Conservation (phyloP, 2,797 vertebrate species). For the Benthosema pterotum region DNA sequence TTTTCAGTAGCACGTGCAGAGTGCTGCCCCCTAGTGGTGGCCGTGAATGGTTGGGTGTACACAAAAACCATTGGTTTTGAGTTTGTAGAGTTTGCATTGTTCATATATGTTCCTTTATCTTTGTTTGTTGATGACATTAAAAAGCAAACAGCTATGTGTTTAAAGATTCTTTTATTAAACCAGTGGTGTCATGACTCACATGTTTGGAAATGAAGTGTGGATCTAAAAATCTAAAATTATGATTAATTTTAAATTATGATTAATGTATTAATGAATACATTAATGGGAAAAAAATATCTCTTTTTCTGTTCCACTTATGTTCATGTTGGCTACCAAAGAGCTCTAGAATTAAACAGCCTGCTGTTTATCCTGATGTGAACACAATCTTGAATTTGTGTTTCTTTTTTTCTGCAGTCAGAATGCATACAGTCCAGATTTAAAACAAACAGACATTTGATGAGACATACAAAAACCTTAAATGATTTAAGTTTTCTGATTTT, state of each 20-base stretch:
- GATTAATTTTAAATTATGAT: conserved; percentile 68
- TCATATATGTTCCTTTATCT: conserved; percentile 58
- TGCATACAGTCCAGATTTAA: conserved; percentile 22
- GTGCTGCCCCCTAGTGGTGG: conserved; percentile 44
- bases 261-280: no score
- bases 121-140: conserved; percentile 51
- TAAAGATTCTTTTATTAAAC: conserved; percentile 83
- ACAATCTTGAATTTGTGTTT: conserved; percentile 49
- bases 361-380: conserved; percentile 68
- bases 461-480: conserved; percentile 39
- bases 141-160: conserved; percentile 67
- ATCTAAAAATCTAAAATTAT: conserved; percentile 69
- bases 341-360: conserved; percentile 74
- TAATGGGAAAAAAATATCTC: conserved; percentile 65
- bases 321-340: conserved; percentile 93
- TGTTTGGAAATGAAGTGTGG: conserved; percentile 64
- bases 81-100: conserved; percentile 80
- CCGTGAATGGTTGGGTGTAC: conserved; percentile 12
- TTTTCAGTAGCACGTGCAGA: conserved; percentile 46
- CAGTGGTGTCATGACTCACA: conserved; percentile 71
- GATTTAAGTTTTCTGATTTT: conserved; percentile 53
- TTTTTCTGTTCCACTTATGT: conserved; percentile 70
- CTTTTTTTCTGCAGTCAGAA: conserved; percentile 20
- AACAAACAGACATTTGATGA: conserved; percentile 41
- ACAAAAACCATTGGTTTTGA: conserved; percentile 58